A percentile compares a stretch with the other conserved stretches of the same genome.
These are phyloP conservation scores for Mormoops blainvillei DNA, from an alignment of 2,113 vertebrate genomes.

Conservation along the genomic window DNA sequence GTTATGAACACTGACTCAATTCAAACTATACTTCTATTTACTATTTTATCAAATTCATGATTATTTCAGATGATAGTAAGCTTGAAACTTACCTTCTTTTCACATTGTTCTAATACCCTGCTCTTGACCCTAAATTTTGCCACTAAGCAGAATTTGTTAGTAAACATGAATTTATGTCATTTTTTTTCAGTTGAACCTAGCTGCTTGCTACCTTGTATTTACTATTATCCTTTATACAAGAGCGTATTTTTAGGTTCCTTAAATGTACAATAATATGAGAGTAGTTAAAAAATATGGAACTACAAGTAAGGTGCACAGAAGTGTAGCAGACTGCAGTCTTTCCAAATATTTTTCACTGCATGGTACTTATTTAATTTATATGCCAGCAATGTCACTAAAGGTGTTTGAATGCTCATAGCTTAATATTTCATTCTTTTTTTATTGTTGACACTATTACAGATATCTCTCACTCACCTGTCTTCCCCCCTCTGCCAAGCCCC, in stretches of 20 bases:
- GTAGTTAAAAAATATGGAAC: neutral
- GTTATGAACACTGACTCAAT: neutral
- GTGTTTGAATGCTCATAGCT: neutral
- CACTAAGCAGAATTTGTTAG: neutral
- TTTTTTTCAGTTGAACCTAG: neutral
- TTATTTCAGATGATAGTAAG: neutral
- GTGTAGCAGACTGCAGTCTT: neutral
- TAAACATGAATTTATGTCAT: neutral
- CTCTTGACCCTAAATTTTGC: neutral
- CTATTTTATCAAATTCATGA: neutral
- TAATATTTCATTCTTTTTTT: neutral
- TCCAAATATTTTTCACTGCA: neutral
- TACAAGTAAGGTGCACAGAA: neutral
- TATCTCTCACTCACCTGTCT: too few relatives aligned
- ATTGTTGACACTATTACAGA: too few relatives aligned
- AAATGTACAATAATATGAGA: neutral
- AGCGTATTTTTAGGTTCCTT: neutral
- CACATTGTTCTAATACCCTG: neutral
- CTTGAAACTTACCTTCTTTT: neutral
- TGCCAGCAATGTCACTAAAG: neutral
- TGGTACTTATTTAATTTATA: neutral
- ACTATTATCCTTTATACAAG: neutral
- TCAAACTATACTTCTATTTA: neutral
- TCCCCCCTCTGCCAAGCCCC: too few relatives aligned
- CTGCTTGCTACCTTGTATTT: neutral